Base-by-base conservation (phyloP, 53 echinoderm and acorn worm genomes). In the Luidia sarsii region DNA sequence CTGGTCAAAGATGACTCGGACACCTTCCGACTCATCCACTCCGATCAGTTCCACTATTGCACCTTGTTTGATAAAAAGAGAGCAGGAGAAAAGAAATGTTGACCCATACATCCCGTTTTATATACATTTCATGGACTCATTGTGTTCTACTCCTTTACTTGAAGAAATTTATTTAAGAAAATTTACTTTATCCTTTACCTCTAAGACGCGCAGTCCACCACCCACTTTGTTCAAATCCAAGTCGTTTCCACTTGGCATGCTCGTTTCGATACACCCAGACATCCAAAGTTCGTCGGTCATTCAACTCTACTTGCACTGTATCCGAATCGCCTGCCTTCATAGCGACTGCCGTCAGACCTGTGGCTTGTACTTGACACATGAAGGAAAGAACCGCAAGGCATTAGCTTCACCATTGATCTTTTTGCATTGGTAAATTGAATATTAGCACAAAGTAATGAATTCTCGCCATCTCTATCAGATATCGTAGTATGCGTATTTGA, bases 271-370 rank as follows among this genome's bases (percentile, higher is more conserved):
- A 74, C 8, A 93, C 82, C 91, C 90, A 90, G 5, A 86, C 80
- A 48, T 96, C 96, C 41, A 96, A 46, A 5, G 70, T 85, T 52
- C 93, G 74, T 19, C 96, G 63, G 71, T 93, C 88, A 56, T 80
- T 96, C 28, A 96, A 46, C 66, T 93, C 93, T 19, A 96, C 81
- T 18, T 96, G 96, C 2, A 96, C 65, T 0, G 77, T 85, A n/a
- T 90, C 88, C 2, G 90, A 83, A 9, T 67, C 65, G 7, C 39
- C 71, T 22, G 59, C 82, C 18, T 48, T 43, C 79, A 85, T 85
- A 0, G 86, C 75, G 11, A 88, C 91, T 11, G 92, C 96, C 0
- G 89, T 96, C 37, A 96, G 48, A 24, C 90, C 92, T 2, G 96
- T 96, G 0, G 91, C 93, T 32, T 29, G 20, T 15, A 87, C 94